Base-by-base conservation (phyloP, 2,797 vertebrate species). In the Melanotaenia pygmaea region DNA sequence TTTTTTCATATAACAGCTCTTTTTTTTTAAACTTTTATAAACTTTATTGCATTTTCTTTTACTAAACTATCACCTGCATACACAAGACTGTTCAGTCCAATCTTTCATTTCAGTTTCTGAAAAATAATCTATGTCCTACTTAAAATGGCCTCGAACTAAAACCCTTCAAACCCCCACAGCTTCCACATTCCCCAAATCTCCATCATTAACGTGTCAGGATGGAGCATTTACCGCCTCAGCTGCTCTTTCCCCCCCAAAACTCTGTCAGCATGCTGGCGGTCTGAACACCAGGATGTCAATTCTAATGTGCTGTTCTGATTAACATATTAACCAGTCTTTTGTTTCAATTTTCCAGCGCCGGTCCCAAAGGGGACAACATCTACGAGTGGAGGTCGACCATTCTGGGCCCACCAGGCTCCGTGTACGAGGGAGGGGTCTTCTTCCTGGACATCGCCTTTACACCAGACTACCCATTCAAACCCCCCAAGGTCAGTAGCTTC, bases 381-480 rank as follows among this genome's bases (percentile, higher is more conserved):
- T 98, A 98, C 0, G 96, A 98, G 90, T 98, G 97, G 97, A 94
- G 96, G 89, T 98, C 97, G 53, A 98, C 97, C 74, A 98, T 98
- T 84, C 93, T 98, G 69, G 97, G 97, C 74, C 97, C 97, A 32
- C 97, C 97, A 3, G 97, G 97, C 59, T 98, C 97, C 8, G 97
- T 98, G 72, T 98, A 98, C 35, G 96, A 98, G 80, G 97, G 97
- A 67, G 97, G 97, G 0, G 97, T 98, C 64, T 98, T 98, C 93
- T 98, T 98, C 88, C 94, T 98, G 71, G 97, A 98, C 84, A 98
- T 98, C 76, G 96, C 96, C 76, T 98, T 98, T 89, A 97, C 96
- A 53, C 96, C 97, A 38, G 97, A 98, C 91, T 98, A 98, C 89
- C 97, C 97, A 40, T 98, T 98, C 92, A 98, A 98, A 92, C 97